These are phyloP conservation scores for Xyrichtys novacula DNA, from an alignment of 2,797 vertebrate genomes.

Conservation along the genomic window DNA sequence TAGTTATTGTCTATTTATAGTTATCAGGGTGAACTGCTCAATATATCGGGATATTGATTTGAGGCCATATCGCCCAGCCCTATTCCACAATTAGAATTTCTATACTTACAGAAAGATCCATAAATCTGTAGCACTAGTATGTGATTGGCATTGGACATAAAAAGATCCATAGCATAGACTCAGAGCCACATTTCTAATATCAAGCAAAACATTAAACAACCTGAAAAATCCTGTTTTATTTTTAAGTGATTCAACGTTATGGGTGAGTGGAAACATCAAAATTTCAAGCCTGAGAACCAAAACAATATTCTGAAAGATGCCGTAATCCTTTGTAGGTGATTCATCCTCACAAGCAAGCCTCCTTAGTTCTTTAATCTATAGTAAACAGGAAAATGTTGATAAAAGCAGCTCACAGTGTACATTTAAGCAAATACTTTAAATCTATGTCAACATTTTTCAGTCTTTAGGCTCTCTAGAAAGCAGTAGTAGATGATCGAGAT, in stretches of 20 bases:
- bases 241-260: not conserved
- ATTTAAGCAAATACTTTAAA: not conserved
- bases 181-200: no score
- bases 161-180: no score
- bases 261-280: not conserved
- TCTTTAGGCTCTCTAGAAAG: not conserved
- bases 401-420: not conserved
- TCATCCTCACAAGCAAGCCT: not conserved
- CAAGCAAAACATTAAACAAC: no score
- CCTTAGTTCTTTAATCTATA: not conserved
- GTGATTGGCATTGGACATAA: no score
- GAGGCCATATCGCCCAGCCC: no score
- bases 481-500: not conserved
- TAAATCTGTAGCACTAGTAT: no score
- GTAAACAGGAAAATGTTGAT: not conserved
- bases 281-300: not conserved
- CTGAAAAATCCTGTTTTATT: no score
- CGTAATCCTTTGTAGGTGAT: conserved; percentile 2
- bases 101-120: no score
- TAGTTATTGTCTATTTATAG: no score
- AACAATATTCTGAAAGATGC: not conserved
- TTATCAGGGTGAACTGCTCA: no score
- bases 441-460: not conserved
- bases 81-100: no score
- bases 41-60: no score